Evolutionary conservation across 2,113 vertebrate species (phyloP), one percentile per base, ranked within the genome.

Genomic region (Poeciliopsis prolifica): DNA sequence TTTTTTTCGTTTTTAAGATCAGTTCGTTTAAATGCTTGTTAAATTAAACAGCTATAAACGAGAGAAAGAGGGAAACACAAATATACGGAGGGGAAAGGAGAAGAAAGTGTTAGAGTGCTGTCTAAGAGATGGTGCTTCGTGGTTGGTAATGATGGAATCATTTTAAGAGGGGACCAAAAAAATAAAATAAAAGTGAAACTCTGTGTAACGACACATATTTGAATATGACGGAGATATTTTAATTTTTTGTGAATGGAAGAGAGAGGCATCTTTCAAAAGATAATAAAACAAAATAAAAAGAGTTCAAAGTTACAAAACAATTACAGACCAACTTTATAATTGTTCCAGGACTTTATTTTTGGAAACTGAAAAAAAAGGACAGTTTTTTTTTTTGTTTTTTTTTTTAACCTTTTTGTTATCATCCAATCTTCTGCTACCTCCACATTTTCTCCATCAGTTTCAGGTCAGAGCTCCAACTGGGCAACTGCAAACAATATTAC

Each of bases 11-110:
- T 86, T 80, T 66, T 79, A 28, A 88, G 86, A 91, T 91, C 89
- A 92, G 82, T 91, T 48, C 1, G 81, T 92, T 91, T 92, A 92
- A 93, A 90, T 35, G 86, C 81, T 92, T 92, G 90, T 92, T 93
- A 92, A 91, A 88, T 89, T 86, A 86, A 83, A 82, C 80, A 87
- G 84, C 79, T 84, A 40, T 28, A 68, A 75, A 80, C 78, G 70
- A 75, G 71, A 51, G 9, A 58, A 10, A 44, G 24, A 19, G 17
- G 19, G 44, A 48, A 5, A 48, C 10, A 12, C 35, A 37, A 37
- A 37, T 2, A 37, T 11, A 37, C 10, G 2, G 35, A 37, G 35
- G 35, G 44, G 17, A 24, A 13, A 40, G 58, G 24, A 22, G 58
- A 69, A 78, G 86, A 83, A 68, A 37, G 73, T 78, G 87, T 90